Conservation (phyloP, 2,113 vertebrate genomes). For the Centropus unirufus region DNA sequence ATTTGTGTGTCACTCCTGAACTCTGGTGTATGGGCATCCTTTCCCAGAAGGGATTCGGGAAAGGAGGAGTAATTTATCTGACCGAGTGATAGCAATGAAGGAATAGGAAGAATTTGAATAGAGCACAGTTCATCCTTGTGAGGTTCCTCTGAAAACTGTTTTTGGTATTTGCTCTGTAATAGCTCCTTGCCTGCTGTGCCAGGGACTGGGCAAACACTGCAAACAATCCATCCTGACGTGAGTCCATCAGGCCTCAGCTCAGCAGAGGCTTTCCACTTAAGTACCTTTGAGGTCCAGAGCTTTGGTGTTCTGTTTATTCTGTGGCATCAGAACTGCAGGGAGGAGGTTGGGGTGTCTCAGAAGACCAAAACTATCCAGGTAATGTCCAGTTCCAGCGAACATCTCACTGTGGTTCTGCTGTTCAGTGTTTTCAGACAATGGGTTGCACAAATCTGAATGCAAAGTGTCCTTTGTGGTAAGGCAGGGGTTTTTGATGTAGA, state of each 20-base stretch:
- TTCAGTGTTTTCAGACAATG: background rate
- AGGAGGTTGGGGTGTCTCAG: background rate
- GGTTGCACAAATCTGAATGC: background rate
- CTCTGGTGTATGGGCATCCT: background rate
- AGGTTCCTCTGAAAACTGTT: background rate
- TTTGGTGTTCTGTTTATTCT: background rate
- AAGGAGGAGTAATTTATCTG: background rate
- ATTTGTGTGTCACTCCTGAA: background rate
- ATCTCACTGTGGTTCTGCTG: background rate
- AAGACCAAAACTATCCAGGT: background rate
- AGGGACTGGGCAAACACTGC: background rate
- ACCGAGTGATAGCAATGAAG: background rate
- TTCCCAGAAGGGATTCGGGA: background rate
- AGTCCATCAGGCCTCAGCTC: background rate
- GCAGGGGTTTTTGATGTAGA: background rate
- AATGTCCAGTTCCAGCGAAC: background rate
- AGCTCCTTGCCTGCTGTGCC: background rate
- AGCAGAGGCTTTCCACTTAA: background rate
- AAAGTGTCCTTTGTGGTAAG: background rate
- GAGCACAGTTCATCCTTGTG: background rate
- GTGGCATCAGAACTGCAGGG: background rate
- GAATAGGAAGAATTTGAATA: background rate
- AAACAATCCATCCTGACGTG: background rate
- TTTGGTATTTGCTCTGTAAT: background rate
- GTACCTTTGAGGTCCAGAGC: background rate